Evolutionary conservation across 2,113 vertebrate species (phyloP).

Genomic region (Rhabdomys dilectus): DNA sequence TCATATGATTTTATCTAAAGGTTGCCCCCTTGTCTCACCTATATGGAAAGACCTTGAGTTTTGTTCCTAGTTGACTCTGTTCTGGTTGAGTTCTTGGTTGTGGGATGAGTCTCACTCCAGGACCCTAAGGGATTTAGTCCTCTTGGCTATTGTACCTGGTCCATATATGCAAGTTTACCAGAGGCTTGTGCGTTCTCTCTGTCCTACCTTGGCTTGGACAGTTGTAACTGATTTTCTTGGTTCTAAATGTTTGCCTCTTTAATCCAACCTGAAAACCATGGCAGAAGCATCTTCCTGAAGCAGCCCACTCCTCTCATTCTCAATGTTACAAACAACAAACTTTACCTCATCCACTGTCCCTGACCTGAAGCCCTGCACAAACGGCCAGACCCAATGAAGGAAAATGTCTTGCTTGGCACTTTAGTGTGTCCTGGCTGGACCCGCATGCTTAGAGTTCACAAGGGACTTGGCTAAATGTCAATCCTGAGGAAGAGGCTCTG

Average conservation of each 20-base stretch:
- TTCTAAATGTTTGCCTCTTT: background rate
- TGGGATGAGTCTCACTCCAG: background rate
- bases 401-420: background rate
- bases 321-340: background rate
- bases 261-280: background rate
- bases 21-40: background rate
- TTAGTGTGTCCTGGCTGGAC: background rate
- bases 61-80: too few relatives aligned
- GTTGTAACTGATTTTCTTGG: background rate
- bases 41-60: accelerated
- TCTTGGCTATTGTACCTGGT: background rate
- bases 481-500: background rate
- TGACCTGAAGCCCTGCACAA: background rate
- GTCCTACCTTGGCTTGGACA: background rate
- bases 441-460: background rate
- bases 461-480: slow-evolving; percentile 8
- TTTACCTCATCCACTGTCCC: background rate
- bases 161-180: too few relatives aligned
- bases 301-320: background rate
- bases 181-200: background rate
- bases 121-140: background rate
- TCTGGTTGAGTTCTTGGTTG: background rate
- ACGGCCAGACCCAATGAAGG: background rate
- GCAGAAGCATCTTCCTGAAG: background rate
- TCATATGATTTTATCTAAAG: accelerated